Conservation (phyloP, 2,888 invertebrate genomes). For the Limnephilus lunatus region DNA sequence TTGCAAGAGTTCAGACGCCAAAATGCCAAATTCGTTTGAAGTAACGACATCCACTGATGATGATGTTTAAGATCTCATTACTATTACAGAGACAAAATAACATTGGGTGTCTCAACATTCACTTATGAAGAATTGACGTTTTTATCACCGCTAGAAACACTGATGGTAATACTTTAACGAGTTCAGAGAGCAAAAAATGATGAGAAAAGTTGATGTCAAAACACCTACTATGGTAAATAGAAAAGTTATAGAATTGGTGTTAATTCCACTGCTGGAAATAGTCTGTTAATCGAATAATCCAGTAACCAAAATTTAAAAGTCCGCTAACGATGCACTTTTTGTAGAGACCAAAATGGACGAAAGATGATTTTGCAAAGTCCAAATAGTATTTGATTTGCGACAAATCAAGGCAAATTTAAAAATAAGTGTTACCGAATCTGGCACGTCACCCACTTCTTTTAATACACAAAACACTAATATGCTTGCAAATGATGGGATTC, state of each 20-base stretch:
- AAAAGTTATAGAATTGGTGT: neutral
- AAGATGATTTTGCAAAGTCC: neutral
- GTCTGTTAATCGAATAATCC: neutral
- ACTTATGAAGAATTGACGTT: neutral
- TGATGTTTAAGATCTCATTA: neutral
- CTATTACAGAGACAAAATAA: neutral
- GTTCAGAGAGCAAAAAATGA: neutral
- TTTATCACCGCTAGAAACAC: neutral
- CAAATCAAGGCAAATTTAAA: too few species aligned
- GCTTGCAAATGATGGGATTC: too few species aligned
- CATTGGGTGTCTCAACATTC: neutral
- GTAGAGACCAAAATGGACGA: neutral
- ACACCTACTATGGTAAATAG: neutral
- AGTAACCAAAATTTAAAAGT: neutral
- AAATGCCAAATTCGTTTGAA: too few species aligned
- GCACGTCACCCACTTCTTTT: too few species aligned
- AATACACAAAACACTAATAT: too few species aligned
- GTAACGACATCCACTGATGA: too few species aligned
- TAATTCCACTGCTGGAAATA: neutral
- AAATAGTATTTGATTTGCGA: neutral
- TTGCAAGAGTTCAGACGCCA: too few species aligned
- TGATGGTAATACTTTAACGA: neutral
- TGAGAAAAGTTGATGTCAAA: neutral
- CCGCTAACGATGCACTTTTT: neutral
- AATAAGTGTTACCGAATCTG: too few species aligned